Base-by-base conservation (phyloP, 2,113 vertebrate genomes). In the Etheostoma cragini region DNA sequence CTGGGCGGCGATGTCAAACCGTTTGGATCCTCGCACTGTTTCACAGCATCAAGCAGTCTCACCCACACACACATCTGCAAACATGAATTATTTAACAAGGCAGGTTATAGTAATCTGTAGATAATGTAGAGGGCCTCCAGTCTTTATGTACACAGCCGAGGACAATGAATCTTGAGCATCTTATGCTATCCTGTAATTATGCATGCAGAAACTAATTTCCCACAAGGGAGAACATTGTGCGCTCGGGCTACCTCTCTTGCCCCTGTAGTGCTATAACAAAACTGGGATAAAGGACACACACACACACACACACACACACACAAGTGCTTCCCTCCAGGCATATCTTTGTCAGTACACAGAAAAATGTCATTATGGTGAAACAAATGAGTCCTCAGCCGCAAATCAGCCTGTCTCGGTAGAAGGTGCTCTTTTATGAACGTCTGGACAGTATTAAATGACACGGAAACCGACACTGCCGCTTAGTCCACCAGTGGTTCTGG, bases 111-210 rank as follows among this genome's bases (percentile, higher is more conserved):
- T 49, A 73, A 86, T 76, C 0, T 81, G 72, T 42, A 76, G 88
- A 84, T 84, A 80, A 84, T n/a, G 70, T 24, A 54, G 33, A 60
- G 68, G 38, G 81, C 69, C 81, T 65, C 30, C 8, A 62, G 67
- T 69, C 71, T 77, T 58, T 33, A 74, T 76, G 78, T 78, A 72
- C 72, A 65, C 49, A 53, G 33, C 21, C 4, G 16, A 60, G 45
- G 42, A 72, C 66, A 85, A 90, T 68, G 45, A 85, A 85, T 89
- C 86, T 79, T 67, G 76, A 63, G 54, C 80, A n/a, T 88, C 78
- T 83, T 76, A 49, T 68, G 78, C 82, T 83, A 70, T 89, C 72
- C 78, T 83, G 86, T 90, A 92, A 94, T 93, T 91, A 92, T 90
- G 82, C 81, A 89, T 66, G 82, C 26, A 42, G 83, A 90, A 80